Percentiles rank a stretch among this genome's conserved stretches.
Conservation (phyloP, 2,888 invertebrate species). For the Netelia virgata region DNA sequence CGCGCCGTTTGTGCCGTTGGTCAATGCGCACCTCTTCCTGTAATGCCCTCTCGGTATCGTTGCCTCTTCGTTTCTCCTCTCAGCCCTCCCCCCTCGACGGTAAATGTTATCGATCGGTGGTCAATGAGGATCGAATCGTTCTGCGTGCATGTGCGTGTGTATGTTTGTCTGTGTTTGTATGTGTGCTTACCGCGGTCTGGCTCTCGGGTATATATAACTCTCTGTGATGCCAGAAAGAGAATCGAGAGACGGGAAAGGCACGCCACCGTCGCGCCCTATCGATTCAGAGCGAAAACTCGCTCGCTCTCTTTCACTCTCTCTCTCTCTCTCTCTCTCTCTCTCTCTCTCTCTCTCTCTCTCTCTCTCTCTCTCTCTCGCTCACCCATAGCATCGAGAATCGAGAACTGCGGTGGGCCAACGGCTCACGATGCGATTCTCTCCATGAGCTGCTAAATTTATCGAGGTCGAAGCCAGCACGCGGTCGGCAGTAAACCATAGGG, state of each 20-base stretch:
- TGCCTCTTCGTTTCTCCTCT: slow-evolving; percentile 3
- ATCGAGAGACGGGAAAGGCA: slow-evolving; percentile 56
- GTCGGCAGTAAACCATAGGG: slow-evolving; percentile 55
- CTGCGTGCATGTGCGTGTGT: slow-evolving; percentile 33
- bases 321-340: slow-evolving; percentile 40
- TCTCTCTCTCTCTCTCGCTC: slow-evolving; percentile 61
- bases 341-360: slow-evolving; percentile 3
- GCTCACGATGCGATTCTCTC: slow-evolving; percentile 67
- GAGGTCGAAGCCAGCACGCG: slow-evolving; percentile 62
- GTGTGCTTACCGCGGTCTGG: slow-evolving; percentile 3
- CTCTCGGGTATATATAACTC: background rate
- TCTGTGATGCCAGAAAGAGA: slow-evolving; percentile 16
- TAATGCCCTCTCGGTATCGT: slow-evolving; percentile 48
- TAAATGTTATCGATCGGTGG: slow-evolving; percentile 66
- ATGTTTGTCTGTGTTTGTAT: background rate
- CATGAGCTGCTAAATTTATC: slow-evolving; percentile 63
- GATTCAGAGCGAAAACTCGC: slow-evolving; percentile 69
- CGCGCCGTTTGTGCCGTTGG: slow-evolving; percentile 45
- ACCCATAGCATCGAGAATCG: slow-evolving; percentile 67
- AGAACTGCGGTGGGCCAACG: slow-evolving; percentile 69
- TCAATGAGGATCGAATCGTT: slow-evolving; percentile 65
- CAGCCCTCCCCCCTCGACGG: slow-evolving; percentile 4
- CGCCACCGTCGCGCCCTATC: slow-evolving; percentile 71
- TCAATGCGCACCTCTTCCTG: slow-evolving; percentile 64
- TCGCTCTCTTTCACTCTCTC: slow-evolving; percentile 50